phyloP scores from a whole-genome alignment of 2,113 vertebrate species.

The Syrmaticus mikado region DNA sequence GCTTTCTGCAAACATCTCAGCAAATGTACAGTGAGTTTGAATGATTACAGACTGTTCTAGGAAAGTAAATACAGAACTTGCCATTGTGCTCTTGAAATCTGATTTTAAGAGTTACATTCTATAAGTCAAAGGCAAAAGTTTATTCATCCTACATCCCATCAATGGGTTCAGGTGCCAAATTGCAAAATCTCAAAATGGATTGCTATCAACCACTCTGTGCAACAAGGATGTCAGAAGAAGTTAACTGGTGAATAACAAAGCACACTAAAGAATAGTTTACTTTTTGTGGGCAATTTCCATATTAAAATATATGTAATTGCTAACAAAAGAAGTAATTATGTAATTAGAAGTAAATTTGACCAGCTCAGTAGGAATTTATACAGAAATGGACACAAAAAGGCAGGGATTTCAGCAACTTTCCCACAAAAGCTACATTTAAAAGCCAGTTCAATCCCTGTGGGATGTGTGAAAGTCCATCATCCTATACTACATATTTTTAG shows the following conservation, averaged over 20 bases:
- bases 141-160: not conserved
- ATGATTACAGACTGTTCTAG: constrained; percentile 29
- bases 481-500: constrained; percentile 23
- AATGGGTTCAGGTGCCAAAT: not conserved
- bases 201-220: not conserved
- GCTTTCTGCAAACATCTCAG: constrained; percentile 48
- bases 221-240: not conserved
- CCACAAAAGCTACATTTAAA: not conserved
- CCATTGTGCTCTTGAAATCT: not conserved
- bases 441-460: not conserved
- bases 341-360: too few relatives aligned
- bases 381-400: not conserved
- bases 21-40: not conserved
- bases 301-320: not conserved
- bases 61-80: constrained; percentile 34
- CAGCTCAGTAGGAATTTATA: not conserved
- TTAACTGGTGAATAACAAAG: not conserved
- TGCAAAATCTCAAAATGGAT: not conserved
- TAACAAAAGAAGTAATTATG: not conserved
- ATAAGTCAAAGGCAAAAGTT: not conserved
- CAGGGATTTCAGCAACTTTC: not conserved
- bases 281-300: not conserved
- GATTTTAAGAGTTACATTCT: not conserved
- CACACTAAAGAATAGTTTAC: not conserved
- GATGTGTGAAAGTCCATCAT: not conserved